Evolutionary conservation across 1,140 invertebrate species (phyloP).

Genomic region (Diachasmimorpha longicaudata): DNA sequence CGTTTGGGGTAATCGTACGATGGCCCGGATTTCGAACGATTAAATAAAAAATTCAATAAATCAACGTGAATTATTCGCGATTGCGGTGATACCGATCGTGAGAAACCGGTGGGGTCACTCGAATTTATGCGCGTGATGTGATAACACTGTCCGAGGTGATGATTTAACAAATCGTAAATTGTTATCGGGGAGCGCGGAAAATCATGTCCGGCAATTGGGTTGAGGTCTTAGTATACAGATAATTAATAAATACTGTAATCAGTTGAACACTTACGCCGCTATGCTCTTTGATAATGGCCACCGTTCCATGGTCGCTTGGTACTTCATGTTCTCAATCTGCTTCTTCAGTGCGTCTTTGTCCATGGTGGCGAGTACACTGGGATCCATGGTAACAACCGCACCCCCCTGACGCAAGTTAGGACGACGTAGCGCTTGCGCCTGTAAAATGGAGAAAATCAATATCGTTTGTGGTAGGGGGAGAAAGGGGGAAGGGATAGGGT

Average conservation of each 20-base stretch:
- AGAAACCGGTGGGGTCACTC: background rate
- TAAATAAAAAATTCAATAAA: no score
- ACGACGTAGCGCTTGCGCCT: conserved; percentile 58
- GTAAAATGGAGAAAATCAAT: conserved; percentile 54
- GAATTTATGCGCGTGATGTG: background rate
- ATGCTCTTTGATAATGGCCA: conserved; percentile 94
- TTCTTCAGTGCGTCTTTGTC: conserved; percentile 96
- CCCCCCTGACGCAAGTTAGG: conserved; percentile 52
- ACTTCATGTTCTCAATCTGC: conserved; percentile 97
- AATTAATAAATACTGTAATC: background rate
- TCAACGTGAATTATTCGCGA: no score
- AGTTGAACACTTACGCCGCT: conserved; percentile 82
- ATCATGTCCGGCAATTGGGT: background rate
- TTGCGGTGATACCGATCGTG: background rate
- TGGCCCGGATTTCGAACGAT: no score
- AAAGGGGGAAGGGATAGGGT: conserved; percentile 20
- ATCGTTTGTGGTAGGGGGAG: conserved; percentile 34
- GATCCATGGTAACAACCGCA: conserved; percentile 74
- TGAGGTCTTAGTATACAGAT: background rate
- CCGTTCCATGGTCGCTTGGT: conserved; percentile 93
- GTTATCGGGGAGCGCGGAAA: background rate
- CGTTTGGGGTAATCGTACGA: no score
- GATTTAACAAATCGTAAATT: no score
- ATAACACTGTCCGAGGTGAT: no score
- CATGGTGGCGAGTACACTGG: conserved; percentile 92